Base-by-base conservation (phyloP, 2,113 vertebrate genomes). In the Fulica atra region DNA sequence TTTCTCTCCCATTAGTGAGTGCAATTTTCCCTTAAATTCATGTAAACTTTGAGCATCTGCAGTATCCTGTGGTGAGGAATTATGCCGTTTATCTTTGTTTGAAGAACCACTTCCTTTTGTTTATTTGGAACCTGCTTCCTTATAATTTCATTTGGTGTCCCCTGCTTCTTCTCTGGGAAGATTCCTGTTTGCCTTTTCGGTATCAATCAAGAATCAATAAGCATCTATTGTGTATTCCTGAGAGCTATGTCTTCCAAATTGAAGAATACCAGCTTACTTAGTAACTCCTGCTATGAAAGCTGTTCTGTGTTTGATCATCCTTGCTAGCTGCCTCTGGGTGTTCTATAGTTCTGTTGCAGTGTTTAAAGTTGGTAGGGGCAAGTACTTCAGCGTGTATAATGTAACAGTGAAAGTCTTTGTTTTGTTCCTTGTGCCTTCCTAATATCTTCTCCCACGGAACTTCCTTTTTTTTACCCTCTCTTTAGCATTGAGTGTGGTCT, bases 41-140 rank as follows among this genome's bases (percentile, higher is more conserved):
- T 86, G 44, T 94, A 92, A 95, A 83, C 80, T 92, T 86, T 38
- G 36, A 86, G 68, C 79, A 93, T 63, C 76, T 95, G 88, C 64
- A 81, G 16, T 82, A 83, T 92, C 82, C 68, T 93, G 88, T 81
- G 54, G 31, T 80, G 17, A 88, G 68, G 28, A 90, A 77, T 81
- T 86, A 40, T 5, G 42, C 6, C 0, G 0, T 85, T 92, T 87
- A 69, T 86, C 29, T 72, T 86, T 48, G 9, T 48, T 88, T 86
- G 68, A 90, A 94, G 63, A 89, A 90, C 63, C 63, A 66, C 36
- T 95, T 96, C 68, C 64, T 83, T 77, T 78, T 54, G 64, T 81
- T 88, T 93, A 61, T 86, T 80, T 73, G 76, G 57, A 93, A 46
- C 33, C 26, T 70, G 15, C 31, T 92, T 83, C 61, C 66, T 65